Evolutionary conservation across 2,888 invertebrate genomes (phyloP).

Genomic region (Galerucella pusilla): DNA sequence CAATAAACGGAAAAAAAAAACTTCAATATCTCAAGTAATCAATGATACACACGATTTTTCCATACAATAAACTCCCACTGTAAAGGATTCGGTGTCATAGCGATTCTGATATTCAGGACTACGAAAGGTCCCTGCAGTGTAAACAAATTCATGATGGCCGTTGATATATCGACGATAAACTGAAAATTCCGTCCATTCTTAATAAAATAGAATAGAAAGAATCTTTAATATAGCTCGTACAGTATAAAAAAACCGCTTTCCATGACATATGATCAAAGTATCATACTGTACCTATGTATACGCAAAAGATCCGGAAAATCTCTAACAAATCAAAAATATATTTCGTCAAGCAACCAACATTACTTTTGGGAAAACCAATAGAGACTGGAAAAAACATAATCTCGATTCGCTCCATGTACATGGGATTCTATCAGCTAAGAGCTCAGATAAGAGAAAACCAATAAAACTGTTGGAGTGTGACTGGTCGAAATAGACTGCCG

Average conservation of each 20-base stretch:
- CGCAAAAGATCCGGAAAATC: constrained; percentile 1
- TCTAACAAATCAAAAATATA: constrained; percentile 17
- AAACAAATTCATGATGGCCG: not conserved
- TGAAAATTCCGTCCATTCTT: no score
- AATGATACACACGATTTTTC: constrained; percentile 1
- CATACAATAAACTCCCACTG: constrained; percentile 18
- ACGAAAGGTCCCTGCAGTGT: not conserved
- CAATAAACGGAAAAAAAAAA: no score
- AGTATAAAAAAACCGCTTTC: no score
- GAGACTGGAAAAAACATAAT: constrained; percentile 27
- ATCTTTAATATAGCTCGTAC: no score
- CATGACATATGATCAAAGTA: not conserved
- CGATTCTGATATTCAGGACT: constrained; percentile 17
- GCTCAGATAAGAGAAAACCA: constrained; percentile 50
- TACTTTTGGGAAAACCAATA: constrained; percentile 25
- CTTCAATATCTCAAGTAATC: no score
- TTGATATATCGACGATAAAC: no score
- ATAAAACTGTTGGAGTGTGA: constrained; percentile 53
- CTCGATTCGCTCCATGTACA: constrained; percentile 37
- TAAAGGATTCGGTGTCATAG: constrained; percentile 13
- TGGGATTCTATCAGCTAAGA: constrained; percentile 53
- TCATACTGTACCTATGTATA: not conserved
- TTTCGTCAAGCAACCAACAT: constrained; percentile 15
- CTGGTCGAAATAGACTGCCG: constrained; percentile 51
- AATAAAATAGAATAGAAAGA: no score